phyloP scores from a whole-genome alignment of 2,797 vertebrate species.

The Molossus alvarezi region DNA sequence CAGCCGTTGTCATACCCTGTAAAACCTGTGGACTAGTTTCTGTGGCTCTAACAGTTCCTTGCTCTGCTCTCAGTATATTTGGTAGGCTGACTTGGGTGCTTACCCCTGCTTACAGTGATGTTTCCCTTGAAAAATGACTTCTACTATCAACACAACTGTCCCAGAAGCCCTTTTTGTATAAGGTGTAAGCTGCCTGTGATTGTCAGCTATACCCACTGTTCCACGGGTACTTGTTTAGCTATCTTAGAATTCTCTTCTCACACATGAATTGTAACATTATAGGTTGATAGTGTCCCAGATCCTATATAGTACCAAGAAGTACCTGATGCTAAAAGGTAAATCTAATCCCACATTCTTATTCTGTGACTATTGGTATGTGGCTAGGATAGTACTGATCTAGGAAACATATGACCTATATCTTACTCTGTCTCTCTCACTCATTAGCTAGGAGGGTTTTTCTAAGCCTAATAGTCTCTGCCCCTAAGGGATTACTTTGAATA shows the following conservation, averaged over 20 bases:
- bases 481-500: constrained; percentile 30
- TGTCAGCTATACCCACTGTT: neutral
- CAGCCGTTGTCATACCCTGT: neutral
- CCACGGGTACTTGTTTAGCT: neutral
- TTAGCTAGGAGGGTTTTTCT: constrained; percentile 17
- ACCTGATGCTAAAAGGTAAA: neutral
- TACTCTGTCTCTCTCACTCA: neutral
- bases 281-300: neutral
- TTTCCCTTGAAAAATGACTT: constrained; percentile 15
- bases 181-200: neutral
- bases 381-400: neutral
- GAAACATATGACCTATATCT: neutral
- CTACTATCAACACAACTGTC: neutral
- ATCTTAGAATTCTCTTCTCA: neutral
- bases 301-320: neutral
- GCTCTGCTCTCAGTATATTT: neutral
- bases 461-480: constrained; percentile 7
- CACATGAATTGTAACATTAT: neutral
- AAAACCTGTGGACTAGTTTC: neutral
- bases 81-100: neutral
- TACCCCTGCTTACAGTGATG: neutral
- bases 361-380: neutral
- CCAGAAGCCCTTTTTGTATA: neutral
- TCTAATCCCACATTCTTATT: neutral
- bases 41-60: neutral